Conservation (phyloP, 2,113 vertebrate species). For the Tenebrosternarchus preto region DNA sequence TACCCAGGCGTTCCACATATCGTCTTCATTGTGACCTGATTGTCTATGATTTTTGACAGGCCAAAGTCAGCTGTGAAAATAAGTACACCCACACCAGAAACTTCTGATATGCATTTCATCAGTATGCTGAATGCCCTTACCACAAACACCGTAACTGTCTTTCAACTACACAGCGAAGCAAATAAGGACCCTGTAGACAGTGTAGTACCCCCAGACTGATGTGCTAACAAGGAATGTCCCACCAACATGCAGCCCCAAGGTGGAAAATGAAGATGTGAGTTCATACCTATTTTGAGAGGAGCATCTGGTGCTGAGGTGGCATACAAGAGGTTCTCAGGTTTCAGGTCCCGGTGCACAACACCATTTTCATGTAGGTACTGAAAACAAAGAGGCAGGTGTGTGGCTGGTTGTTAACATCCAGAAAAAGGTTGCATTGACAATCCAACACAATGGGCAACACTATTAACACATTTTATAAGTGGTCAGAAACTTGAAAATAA, state of each 20-base stretch:
- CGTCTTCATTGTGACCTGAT: conserved; percentile 88
- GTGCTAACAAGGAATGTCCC: conserved; percentile 2
- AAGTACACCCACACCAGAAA: background rate
- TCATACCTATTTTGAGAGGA: conserved; percentile 83
- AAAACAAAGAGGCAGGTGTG: conserved; percentile 29
- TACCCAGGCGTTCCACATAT: conserved; percentile 88
- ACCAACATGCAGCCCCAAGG: conserved; percentile 54
- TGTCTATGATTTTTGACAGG: conserved; percentile 87
- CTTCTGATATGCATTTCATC: background rate
- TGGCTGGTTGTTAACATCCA: conserved; percentile 21
- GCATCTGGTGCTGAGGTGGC: conserved; percentile 85
- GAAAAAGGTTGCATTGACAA: too few relatives aligned
- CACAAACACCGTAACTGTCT: background rate
- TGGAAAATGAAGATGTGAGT: conserved; percentile 63
- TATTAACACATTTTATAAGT: too few relatives aligned
- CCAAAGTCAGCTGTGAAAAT: conserved; percentile 83
- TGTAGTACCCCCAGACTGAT: conserved; percentile 1
- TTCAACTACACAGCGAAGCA: background rate
- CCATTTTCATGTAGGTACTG: conserved; percentile 89
- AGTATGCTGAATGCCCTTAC: background rate
- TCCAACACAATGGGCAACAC: too few relatives aligned
- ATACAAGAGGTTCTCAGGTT: conserved; percentile 87
- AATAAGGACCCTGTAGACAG: background rate
- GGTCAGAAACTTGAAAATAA: too few relatives aligned
- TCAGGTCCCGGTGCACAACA: conserved; percentile 86